Evolutionary conservation across 2,888 invertebrate genomes (phyloP), one percentile per base, ranked within the genome.

Genomic region (Cecidostiba fungosa): DNA sequence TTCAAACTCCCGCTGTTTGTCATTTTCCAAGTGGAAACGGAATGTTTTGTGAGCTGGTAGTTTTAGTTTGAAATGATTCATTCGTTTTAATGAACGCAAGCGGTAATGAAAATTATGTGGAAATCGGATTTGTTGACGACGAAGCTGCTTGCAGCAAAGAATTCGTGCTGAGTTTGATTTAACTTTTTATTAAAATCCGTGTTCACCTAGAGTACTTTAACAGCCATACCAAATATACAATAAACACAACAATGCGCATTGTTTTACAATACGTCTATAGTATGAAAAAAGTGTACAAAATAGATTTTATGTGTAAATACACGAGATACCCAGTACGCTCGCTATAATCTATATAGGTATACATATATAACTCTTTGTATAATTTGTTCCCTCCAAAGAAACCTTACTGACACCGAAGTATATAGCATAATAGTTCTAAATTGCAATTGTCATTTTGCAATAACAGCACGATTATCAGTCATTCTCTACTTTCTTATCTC

Each of bases 241-340:
- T 73, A 77, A 84, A 74, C 77, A 84, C 59, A 86, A 86, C 84
- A 81, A 84, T 78, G 50, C 76, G 50, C 50, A 83, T 83, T 83
- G 79, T 70, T 69, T 81, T 1, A 84, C 80, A 86, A 80, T 83
- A 43, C 81, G 76, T 74, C 73, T 36, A 81, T 47, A 78, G 81
- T 86, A 69, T 86, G 77, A 86, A 86, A 72, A 86, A 84, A 86
- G 77, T 74, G 26, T 86, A 86, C 59, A 86, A 86, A 86, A 86
- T 86, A 81, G 72, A 77, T 77, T 29, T 83, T 32, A 29, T 69
- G n/a, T 77, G 32, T 82, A 62, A 19, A 66, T 78, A 10, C 66
- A 77, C 16, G 72, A 77, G 16, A 0, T 66, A 29, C 36, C 59
- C 23, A 66, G 29, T 23, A 19, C n/a, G 32, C 73, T 79, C n/a